Evolutionary conservation across 2,888 invertebrate species (phyloP).

Genomic region (Philaethria dido): DNA sequence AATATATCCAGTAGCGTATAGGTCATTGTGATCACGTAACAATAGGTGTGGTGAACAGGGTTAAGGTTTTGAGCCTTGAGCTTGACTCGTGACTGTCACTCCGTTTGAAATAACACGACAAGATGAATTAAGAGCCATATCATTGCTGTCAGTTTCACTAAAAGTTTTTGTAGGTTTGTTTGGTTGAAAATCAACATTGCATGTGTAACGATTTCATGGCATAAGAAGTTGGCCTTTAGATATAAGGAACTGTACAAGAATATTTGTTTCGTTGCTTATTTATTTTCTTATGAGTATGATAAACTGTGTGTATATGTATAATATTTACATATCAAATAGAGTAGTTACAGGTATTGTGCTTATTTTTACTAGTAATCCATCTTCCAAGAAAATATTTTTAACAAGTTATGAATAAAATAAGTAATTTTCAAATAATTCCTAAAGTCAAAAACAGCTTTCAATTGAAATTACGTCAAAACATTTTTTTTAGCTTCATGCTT

Average conservation of each 20-base stretch:
- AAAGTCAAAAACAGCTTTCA: no score
- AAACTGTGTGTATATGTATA: background rate
- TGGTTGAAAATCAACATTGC: constrained; percentile 21
- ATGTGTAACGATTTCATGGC: constrained; percentile 34
- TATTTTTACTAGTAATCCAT: no score
- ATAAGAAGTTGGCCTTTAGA: constrained; percentile 33
- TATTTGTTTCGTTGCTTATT: background rate
- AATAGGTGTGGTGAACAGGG: constrained; percentile 49
- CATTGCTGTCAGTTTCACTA: constrained; percentile 47
- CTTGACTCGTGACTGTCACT: constrained; percentile 72
- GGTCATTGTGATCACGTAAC: constrained; percentile 10
- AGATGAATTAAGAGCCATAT: constrained; percentile 50
- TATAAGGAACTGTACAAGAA: constrained; percentile 21
- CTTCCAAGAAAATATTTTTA: no score
- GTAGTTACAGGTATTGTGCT: background rate
- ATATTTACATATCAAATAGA: background rate
- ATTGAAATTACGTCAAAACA: no score
- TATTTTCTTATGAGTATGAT: constrained; percentile 7
- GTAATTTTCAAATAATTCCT: no score
- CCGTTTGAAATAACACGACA: constrained; percentile 53
- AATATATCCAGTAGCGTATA: background rate
- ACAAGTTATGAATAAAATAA: no score
- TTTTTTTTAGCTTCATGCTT: no score
- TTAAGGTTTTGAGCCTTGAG: constrained; percentile 71
- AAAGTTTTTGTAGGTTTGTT: constrained; percentile 18